A percentile compares a stretch with the other conserved stretches of the same genome.
Evolutionary conservation across 2,797 vertebrate species (phyloP).

Genomic region (Chanos chanos): DNA sequence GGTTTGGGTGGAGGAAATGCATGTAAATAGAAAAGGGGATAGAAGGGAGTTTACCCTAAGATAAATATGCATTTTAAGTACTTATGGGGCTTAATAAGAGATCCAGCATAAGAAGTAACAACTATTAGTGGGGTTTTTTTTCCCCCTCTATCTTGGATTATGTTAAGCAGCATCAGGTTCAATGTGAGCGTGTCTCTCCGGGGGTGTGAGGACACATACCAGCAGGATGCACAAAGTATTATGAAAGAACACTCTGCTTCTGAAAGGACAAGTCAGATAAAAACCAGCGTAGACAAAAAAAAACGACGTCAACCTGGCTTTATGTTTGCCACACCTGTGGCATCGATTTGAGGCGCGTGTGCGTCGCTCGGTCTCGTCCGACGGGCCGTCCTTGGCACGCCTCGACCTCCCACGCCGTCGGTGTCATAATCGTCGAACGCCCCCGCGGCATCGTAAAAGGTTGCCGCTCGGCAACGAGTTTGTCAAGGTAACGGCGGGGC

Average conservation of each 20-base stretch:
- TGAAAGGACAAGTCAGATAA: constrained; percentile 12
- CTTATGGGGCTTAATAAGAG: constrained; percentile 6
- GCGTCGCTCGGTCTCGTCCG: no score
- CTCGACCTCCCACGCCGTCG: no score
- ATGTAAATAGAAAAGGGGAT: neutral
- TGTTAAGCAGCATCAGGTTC: constrained; percentile 27
- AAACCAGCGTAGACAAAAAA: no score
- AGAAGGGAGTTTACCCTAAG: constrained; percentile 1
- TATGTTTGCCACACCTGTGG: no score
- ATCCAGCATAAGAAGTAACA: neutral
- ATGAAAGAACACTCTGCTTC: neutral
- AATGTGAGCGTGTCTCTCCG: constrained; percentile 22
- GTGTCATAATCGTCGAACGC: no score
- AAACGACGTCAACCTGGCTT: no score
- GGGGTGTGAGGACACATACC: constrained; percentile 26
- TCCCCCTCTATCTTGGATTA: constrained; percentile 35
- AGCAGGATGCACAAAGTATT: constrained; percentile 9
- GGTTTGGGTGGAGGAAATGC: neutral
- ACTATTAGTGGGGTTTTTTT: constrained; percentile 18
- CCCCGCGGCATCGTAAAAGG: no score
- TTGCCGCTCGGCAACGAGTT: constrained; percentile 48
- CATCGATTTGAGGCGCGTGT: no score
- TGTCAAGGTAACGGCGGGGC: constrained; percentile 50
- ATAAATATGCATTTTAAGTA: constrained; percentile 8
- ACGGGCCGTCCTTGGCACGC: no score